Evolutionary conservation across 1,140 invertebrate species (phyloP).

Genomic region (Oncopodura yosiiana): DNA sequence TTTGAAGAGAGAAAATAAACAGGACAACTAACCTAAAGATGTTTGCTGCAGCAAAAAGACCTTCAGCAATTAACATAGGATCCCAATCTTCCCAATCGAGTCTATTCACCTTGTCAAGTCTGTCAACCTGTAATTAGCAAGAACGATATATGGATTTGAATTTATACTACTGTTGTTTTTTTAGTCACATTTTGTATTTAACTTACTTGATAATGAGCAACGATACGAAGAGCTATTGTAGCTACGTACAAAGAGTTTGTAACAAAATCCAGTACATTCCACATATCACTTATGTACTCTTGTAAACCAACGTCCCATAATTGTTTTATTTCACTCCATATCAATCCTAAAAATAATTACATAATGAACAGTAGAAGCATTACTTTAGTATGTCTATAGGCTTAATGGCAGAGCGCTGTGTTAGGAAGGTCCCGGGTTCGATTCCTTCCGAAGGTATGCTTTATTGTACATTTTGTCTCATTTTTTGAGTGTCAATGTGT

Average conservation of each 20-base stretch:
- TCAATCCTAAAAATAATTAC: slow-evolving; percentile 64
- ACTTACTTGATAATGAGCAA: slow-evolving; percentile 78
- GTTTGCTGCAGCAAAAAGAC: slow-evolving; percentile 88
- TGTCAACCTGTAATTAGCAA: slow-evolving; percentile 2
- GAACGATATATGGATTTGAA: not conserved
- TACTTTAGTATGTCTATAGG: not conserved
- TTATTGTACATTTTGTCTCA: no score
- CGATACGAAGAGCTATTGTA: slow-evolving; percentile 82
- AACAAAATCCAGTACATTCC: slow-evolving; percentile 98
- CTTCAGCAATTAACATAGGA: slow-evolving; percentile 86
- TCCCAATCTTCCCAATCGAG: slow-evolving; percentile 78
- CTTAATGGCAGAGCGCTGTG: not conserved
- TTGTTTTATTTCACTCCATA: slow-evolving; percentile 98
- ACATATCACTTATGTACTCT: slow-evolving; percentile 96
- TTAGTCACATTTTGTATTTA: no score
- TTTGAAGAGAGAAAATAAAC: not conserved
- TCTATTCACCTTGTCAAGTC: slow-evolving; percentile 8
- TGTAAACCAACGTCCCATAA: slow-evolving; percentile 92
- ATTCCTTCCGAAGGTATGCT: not conserved
- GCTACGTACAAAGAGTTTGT: slow-evolving; percentile 96
- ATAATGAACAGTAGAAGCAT: slow-evolving; percentile 12
- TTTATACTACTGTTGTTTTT: no score
- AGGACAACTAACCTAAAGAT: slow-evolving; percentile 60
- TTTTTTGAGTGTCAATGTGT: no score
- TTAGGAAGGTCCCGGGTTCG: not conserved